phyloP scores from a whole-genome alignment of 2,113 vertebrate genomes.

The Condylura cristata region DNA sequence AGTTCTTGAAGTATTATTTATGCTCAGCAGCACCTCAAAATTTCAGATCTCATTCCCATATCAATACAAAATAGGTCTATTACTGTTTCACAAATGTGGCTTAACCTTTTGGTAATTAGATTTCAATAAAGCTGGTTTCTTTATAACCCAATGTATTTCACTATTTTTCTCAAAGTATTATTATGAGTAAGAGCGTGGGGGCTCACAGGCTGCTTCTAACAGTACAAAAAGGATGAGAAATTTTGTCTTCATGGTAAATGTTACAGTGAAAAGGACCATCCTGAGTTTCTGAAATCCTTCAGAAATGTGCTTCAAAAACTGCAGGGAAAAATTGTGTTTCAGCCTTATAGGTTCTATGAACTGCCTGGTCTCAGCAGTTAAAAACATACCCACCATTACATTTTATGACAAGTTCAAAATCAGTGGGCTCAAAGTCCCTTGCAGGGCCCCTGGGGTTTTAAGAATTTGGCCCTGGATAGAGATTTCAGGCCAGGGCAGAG shows the following conservation, averaged over 20 bases:
- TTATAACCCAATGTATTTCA: neutral
- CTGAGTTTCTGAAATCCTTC: conserved; percentile 1
- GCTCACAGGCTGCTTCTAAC: neutral
- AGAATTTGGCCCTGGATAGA: conserved; percentile 55
- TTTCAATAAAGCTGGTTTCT: neutral
- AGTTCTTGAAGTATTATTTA: neutral
- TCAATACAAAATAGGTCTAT: conserved; percentile 1
- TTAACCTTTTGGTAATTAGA: neutral
- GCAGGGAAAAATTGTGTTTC: conserved; percentile 36
- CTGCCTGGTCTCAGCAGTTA: conserved; percentile 56
- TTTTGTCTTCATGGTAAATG: neutral
- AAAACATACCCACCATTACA: conserved; percentile 67
- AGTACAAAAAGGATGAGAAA: neutral
- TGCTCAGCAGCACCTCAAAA: neutral
- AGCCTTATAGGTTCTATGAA: conserved; percentile 32
- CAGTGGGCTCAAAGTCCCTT: conserved; percentile 16
- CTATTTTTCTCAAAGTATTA: neutral
- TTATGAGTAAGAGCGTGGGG: neutral
- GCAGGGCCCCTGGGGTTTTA: conserved; percentile 41
- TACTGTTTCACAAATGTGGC: neutral
- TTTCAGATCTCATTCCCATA: neutral
- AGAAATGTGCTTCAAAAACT: neutral
- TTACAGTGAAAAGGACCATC: neutral
- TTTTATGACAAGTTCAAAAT: conserved; percentile 69
- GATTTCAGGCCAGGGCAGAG: neutral